Percentiles rank a stretch among this genome's conserved stretches.
Conservation (phyloP, 1,140 invertebrate genomes). For the Drosophila azteca region DNA sequence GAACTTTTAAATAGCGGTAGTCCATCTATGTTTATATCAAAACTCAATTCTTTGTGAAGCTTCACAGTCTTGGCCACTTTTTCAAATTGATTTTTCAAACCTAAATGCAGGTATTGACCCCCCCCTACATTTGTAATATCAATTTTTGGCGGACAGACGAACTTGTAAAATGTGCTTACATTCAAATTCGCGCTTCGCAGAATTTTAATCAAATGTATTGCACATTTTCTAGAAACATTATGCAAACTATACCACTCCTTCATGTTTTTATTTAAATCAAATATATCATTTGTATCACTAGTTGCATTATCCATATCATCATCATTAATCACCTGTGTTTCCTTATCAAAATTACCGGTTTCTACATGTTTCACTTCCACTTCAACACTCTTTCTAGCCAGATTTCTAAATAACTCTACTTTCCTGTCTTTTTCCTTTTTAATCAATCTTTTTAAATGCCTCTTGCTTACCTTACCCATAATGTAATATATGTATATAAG, state of each 20-base stretch:
- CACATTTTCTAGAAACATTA: neutral
- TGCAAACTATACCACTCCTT: neutral
- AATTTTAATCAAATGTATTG: neutral
- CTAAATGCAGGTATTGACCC: too few species aligned
- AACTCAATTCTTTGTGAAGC: neutral
- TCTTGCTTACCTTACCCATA: too few species aligned
- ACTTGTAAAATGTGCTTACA: neutral
- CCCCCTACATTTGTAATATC: neutral
- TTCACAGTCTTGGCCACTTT: neutral
- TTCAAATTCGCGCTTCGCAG: neutral
- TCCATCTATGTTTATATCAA: constrained; percentile 9
- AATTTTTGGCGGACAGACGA: neutral
- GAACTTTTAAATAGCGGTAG: too few species aligned
- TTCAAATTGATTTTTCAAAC: neutral
- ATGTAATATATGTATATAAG: too few species aligned
- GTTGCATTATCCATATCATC: neutral
- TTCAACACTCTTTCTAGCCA: neutral
- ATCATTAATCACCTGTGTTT: too few species aligned
- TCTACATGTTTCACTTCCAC: neutral
- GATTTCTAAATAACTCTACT: neutral
- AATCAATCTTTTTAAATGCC: neutral
- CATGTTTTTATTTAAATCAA: neutral
- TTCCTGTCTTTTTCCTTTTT: neutral
- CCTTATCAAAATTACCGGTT: neutral
- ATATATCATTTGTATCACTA: neutral